Evolutionary conservation across 2,113 vertebrate species (phyloP), one percentile per base, ranked within the genome.

Genomic region (Propithecus coquereli): DNA sequence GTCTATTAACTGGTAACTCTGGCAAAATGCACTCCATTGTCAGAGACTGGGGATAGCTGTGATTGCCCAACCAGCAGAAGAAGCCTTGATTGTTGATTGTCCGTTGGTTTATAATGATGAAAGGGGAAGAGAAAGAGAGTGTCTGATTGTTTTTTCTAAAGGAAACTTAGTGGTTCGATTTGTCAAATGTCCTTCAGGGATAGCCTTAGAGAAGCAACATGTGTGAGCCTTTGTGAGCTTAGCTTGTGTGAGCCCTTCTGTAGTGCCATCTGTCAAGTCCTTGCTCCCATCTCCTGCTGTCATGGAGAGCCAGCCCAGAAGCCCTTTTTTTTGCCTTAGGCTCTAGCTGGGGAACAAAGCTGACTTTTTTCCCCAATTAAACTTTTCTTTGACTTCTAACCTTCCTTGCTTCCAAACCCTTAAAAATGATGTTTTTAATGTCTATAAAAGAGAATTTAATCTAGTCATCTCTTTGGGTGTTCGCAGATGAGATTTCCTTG

Each of bases 221-320:
- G 98, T 98, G 98, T 91, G 89, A 95, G 97, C 96, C 94, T 91
- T 96, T 98, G 97, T 98, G 95, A 96, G 34, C 96, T n/a, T 82
- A 94, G 96, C 93, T 34, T 96, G 97, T 96, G 80, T 96, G 93
- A 97, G 96, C 97, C 76, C 74, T 96, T 98, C 97, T 98, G 70
- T 97, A 92, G 97, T 95, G 61, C 98, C 98, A 98, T 98, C 98
- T 98, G 98, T 97, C 94, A 1, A 76, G 91, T 91, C 92, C 94
- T 13, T 76, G 91, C 82, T 93, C 80, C 90, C 86, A 59, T 93
- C 97, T 94, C 88, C 7, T 86, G 90, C 71, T 97, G 90, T 96
- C 80, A 4, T 95, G 83, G 94, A 77, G 70, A 94, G 50, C 86
- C 6, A 40, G 96, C 50, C 97, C 57, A 96, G 86, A 94, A 87